Percentiles rank a stretch among this genome's conserved stretches.
Conservation (phyloP, 2,888 invertebrate species). For the Oconnorella tubifera region DNA sequence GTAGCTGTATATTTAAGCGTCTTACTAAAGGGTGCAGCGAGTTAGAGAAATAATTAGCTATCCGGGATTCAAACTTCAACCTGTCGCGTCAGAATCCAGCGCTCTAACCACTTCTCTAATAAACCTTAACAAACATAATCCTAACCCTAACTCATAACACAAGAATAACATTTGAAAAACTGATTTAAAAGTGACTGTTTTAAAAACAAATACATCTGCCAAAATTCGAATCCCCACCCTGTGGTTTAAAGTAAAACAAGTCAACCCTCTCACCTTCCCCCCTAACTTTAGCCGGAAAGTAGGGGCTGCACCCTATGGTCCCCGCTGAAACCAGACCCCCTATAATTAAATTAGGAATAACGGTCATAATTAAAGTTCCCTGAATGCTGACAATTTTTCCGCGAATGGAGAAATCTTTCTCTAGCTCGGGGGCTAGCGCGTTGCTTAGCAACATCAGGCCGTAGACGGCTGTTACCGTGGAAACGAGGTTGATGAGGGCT, state of each 20-base stretch:
- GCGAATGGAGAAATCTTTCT: slow-evolving; percentile 11
- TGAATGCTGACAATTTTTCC: slow-evolving; percentile 23
- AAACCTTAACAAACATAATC: too few relatives aligned
- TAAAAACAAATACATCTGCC: too few relatives aligned
- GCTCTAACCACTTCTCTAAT: too few relatives aligned
- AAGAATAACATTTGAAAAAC: too few relatives aligned
- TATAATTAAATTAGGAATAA: slow-evolving; percentile 22
- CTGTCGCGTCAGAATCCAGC: too few relatives aligned
- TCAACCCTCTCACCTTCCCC: slow-evolving; percentile 20
- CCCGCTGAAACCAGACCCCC: slow-evolving; percentile 3
- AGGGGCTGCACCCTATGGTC: slow-evolving; percentile 10
- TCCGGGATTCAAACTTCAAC: neutral
- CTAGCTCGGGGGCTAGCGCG: slow-evolving; percentile 16
- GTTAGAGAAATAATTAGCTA: too few relatives aligned
- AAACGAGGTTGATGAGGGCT: slow-evolving; percentile 15
- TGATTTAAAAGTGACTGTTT: too few relatives aligned
- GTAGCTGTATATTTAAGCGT: too few relatives aligned
- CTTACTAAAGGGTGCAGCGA: too few relatives aligned
- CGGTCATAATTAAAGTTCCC: slow-evolving; percentile 15
- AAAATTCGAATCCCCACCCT: too few relatives aligned
- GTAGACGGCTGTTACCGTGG: slow-evolving; percentile 17
- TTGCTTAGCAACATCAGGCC: slow-evolving; percentile 16
- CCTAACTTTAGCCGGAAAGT: slow-evolving; percentile 15
- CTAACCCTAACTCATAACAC: too few relatives aligned
- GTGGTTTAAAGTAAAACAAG: too few relatives aligned